Evolutionary conservation across 2,113 vertebrate species (phyloP), one percentile per base, ranked within the genome.

Genomic region (Zosterops borbonicus): DNA sequence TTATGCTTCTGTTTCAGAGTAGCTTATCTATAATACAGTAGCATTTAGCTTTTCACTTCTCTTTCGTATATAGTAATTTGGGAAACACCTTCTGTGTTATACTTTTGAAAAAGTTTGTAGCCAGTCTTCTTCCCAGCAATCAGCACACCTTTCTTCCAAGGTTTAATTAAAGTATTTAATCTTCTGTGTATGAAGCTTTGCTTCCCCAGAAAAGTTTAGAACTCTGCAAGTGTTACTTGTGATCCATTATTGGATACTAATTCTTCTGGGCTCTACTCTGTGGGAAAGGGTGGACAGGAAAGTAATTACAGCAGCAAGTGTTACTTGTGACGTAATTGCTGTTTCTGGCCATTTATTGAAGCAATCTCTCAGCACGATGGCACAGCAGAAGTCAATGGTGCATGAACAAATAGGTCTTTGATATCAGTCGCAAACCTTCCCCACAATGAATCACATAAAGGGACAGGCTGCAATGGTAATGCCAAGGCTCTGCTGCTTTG

Each of bases 231-330:
- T 1, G 11, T 96, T 92, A 92, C 50, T 80, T 94, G 85, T 80
- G 90, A 90, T 94, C 78, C 82, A 33, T 96, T 94, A 76, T 90
- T 90, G 63, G 87, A 53, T 90, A 93, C 82, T 93, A 88, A 92
- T 91, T 96, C 95, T 95, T 96, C 85, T 59, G 92, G 67, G 41
- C 50, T 96, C 42, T 37, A 42, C 79, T 93, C 85, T 70, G 50
- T 0, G 0, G 82, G 85, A 93, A 93, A 42, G 67, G n/a, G 42
- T 75, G 63, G 50, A 90, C 88, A 94, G 79, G 59, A 90, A 93
- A 86, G 82, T 94, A 96, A 95, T 96, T 92, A 83, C 85, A 86
- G 94, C 33, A 86, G 76, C 94, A 94, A 87, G 63, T 88, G 75
- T 86, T 87, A 53, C 83, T 88, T 46, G 82, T 95, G 94, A 93